Evolutionary conservation across 1,140 invertebrate genomes (phyloP), one percentile per base, ranked within the genome.

Genomic region (Lysiphlebus fabarum): DNA sequence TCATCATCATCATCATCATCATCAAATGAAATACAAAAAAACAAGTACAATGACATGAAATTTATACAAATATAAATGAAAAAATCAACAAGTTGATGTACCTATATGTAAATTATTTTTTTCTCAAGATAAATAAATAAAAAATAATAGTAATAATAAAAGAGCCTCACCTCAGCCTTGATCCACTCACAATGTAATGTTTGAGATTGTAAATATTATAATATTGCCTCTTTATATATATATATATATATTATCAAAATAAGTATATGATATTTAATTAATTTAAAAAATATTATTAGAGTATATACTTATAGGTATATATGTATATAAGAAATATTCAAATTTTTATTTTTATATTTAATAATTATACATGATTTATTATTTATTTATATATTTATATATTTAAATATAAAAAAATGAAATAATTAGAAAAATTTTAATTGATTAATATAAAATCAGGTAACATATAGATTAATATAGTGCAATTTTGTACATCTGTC

Each of bases 141-240:
- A 26, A 2, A 26, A 26, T 26, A 26, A 26, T 26, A 26, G 4
- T 1, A 26, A 26, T 4, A 26, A 26, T 4, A 26, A 53, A 58
- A 58, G n/a, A 49, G 65, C 63, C 64, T 67, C 65, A 62, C 62
- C 65, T 66, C 66, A 68, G 62, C 71, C 71, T 73, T 73, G 72
- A 71, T 70, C 70, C 63, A 74, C 71, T 74, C 63, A 58, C 53
- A n/a, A n/a, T n/a, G n/a, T n/a, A n/a, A n/a, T n/a, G n/a, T n/a
- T n/a, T n/a, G n/a, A n/a, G n/a, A n/a, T n/a, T n/a, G n/a, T n/a
- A n/a, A n/a, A n/a, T n/a, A n/a, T n/a, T n/a, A n/a, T n/a, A n/a
- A n/a, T n/a, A n/a, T n/a, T n/a, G n/a, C n/a, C n/a, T n/a, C n/a
- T n/a, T n/a, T n/a, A n/a, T n/a, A n/a, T n/a, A n/a, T n/a, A n/a